phyloP scores from a whole-genome alignment of 2,113 vertebrate species.

The Etheostoma spectabile region DNA sequence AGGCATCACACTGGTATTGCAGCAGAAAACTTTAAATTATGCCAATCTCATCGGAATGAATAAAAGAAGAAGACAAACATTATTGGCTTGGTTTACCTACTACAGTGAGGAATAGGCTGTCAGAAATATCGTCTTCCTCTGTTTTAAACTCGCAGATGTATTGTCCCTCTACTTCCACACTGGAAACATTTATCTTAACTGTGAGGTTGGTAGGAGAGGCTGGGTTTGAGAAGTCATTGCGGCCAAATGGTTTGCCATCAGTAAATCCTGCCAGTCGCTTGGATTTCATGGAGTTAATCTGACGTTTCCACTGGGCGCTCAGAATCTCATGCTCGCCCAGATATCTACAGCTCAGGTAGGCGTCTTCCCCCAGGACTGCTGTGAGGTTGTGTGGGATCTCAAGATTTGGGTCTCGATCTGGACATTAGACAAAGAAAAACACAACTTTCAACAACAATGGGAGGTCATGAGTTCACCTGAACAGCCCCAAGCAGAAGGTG shows the following conservation, averaged over 20 bases:
- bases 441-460: constrained; percentile 9
- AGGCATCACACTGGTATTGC: background rate
- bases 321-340: constrained; percentile 35
- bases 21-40: background rate
- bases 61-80: background rate
- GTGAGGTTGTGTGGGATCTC: constrained; percentile 54
- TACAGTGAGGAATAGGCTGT: constrained; percentile 59
- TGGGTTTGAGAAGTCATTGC: constrained; percentile 48
- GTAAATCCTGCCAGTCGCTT: constrained; percentile 59
- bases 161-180: constrained; percentile 73
- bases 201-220: constrained; percentile 79
- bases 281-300: constrained; percentile 1
- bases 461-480: constrained; percentile 54
- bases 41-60: background rate
- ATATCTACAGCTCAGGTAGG: constrained; percentile 76
- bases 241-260: background rate
- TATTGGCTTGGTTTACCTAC: constrained; percentile 68
- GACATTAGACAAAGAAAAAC: constrained; percentile 30
- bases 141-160: constrained; percentile 76
- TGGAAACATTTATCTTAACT: constrained; percentile 60
- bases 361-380: constrained; percentile 73
- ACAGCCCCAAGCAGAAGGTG: background rate
- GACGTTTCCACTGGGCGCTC: constrained; percentile 64
- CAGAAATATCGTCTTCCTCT: background rate
- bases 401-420: background rate